A percentile compares a stretch with the other conserved stretches of the same genome.
These are phyloP conservation scores for Corythaixoides concolor DNA, from an alignment of 2,113 vertebrate species.

Conservation along the genomic window DNA sequence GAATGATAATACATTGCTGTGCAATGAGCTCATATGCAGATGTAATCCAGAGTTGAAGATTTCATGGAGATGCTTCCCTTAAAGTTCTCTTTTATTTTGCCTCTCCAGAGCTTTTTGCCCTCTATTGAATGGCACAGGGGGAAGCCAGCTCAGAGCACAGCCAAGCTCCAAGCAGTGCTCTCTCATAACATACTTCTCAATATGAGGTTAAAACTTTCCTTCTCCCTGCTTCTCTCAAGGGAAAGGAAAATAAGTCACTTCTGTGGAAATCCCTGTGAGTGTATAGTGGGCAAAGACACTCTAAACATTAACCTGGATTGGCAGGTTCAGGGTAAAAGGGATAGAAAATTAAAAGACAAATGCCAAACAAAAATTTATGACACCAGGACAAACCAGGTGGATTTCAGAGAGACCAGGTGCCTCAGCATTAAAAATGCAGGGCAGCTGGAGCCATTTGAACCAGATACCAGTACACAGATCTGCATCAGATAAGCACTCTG, in stretches of 20 bases:
- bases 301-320: not conserved
- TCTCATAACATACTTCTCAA: not conserved
- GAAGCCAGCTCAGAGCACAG: not conserved
- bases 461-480: not conserved
- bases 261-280: not conserved
- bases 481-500: not conserved
- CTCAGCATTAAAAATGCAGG: not conserved
- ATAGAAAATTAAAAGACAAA: not conserved
- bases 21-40: constrained; percentile 53
- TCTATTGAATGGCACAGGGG: not conserved
- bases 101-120: constrained; percentile 2
- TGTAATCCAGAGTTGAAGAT: constrained; percentile 18
- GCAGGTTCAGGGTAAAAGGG: not conserved
- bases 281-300: not conserved
- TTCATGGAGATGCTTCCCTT: not conserved
- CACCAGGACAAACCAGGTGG: not conserved
- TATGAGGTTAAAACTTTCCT: not conserved
- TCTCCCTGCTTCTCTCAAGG: not conserved
- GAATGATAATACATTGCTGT: constrained; percentile 44
- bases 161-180: not conserved
- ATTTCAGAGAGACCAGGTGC: not conserved
- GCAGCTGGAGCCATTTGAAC: not conserved
- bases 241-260: not conserved
- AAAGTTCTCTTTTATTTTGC: constrained; percentile 8
- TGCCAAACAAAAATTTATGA: not conserved